Evolutionary conservation across 2,797 vertebrate genomes (phyloP), one percentile per base, ranked within the genome.

Genomic region (Chelon auratus): DNA sequence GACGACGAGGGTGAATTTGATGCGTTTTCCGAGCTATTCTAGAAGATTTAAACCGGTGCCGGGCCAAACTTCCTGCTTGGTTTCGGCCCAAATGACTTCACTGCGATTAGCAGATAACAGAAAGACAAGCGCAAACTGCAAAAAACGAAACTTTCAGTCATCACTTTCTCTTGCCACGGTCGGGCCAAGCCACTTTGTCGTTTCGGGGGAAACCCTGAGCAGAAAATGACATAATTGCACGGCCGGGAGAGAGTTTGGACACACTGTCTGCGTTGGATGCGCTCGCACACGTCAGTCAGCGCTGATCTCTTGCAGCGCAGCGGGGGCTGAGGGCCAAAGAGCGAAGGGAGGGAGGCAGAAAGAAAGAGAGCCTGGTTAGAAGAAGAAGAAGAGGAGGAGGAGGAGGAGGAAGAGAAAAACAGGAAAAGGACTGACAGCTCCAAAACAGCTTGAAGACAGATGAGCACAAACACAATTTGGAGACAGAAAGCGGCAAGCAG

Each of bases 221-320:
- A 87, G 75, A 89, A 90, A 87, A 89, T 80, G 77, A 89, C 81
- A 87, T 88, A 87, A 91, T 89, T 90, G 82, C 78, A 88, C 12
- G 81, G 68, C 72, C 52, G 61, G 62, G 77, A 81, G 80, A 84
- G 7, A 65, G 81, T 79, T 84, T 86, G 86, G 85, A 80, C 59
- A 74, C 77, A 61, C 56, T 30, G 64, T 57, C 70, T 45, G 12
- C 2, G 56, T 56, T 86, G 87, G 63, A 87, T 42, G 71, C 2
- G 53, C 71, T 83, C 17, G 39, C 72, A 64, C 47, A 15, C 2
- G 75, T 85, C 87, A 88, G 53, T 89, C 85, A 80, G 47, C 5
- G 1, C 43, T 12, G 72, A 78, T 81, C 59, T 68, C 55, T 68
- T 11, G 43, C n/a, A 51, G 69, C 15, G 5, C 67, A 9, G 68